Evolutionary conservation across 1,140 invertebrate species (phyloP).

Genomic region (Neocloeon triangulifer): DNA sequence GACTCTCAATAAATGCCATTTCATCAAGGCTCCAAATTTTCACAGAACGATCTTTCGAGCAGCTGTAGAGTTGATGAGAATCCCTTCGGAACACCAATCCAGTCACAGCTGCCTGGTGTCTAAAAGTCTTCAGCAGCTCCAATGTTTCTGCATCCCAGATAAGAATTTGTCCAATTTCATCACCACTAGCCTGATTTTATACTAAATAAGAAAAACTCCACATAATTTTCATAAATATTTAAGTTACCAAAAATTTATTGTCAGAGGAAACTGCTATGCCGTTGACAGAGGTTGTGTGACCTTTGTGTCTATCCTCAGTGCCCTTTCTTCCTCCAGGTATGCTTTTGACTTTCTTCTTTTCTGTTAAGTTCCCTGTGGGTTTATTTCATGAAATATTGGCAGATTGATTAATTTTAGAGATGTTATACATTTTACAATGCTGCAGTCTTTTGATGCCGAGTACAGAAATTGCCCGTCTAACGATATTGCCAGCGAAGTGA

Average conservation of each 20-base stretch:
- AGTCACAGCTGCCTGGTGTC: slow-evolving; percentile 50
- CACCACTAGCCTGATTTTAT: slow-evolving; percentile 46
- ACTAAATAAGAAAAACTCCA: slow-evolving; percentile 2
- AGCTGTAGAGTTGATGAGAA: slow-evolving; percentile 73
- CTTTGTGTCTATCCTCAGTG: slow-evolving; percentile 14
- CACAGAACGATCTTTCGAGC: slow-evolving; percentile 57
- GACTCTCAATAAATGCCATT: slow-evolving; percentile 85
- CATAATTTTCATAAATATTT: slow-evolving; percentile 7
- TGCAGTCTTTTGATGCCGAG: slow-evolving; percentile 70
- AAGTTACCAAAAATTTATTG: slow-evolving; percentile 52
- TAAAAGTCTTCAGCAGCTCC: slow-evolving; percentile 56
- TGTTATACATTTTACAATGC: slow-evolving; percentile 76
- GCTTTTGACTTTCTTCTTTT: slow-evolving; percentile 18
- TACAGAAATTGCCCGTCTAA: slow-evolving; percentile 49
- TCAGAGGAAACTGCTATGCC: slow-evolving; percentile 63
- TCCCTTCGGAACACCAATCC: slow-evolving; percentile 68
- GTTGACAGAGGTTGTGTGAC: slow-evolving; percentile 31
- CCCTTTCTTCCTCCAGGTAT: slow-evolving; percentile 17
- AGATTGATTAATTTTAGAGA: slow-evolving; percentile 7
- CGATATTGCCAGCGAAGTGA: slow-evolving; percentile 65
- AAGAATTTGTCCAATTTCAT: slow-evolving; percentile 48
- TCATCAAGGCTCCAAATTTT: slow-evolving; percentile 90
- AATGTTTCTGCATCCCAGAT: slow-evolving; percentile 64
- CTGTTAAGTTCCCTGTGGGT: slow-evolving; percentile 26
- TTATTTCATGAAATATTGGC: not conserved